Percentiles rank a stretch among this genome's conserved stretches.
These are phyloP conservation scores for Microplitis mediator DNA, from an alignment of 1,140 invertebrate species.

Conservation along the genomic window DNA sequence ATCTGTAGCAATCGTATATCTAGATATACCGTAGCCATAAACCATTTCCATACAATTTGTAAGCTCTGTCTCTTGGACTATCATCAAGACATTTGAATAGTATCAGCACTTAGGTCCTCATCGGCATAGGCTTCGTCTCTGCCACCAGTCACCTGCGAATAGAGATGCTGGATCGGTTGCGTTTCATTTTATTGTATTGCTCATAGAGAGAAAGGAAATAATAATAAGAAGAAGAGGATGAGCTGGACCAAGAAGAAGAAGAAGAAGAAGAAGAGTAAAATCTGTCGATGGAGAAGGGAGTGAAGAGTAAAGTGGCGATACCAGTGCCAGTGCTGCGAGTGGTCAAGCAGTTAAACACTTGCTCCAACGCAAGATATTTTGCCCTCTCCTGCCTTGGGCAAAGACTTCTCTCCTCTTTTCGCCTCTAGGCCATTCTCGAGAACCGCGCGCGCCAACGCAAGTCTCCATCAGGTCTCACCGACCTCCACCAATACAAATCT, in stretches of 20 bases:
- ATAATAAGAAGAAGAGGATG: no score
- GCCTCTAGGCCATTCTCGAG: constrained; percentile 63
- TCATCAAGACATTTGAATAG: neutral
- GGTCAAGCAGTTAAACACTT: constrained; percentile 48
- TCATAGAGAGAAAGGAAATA: no score
- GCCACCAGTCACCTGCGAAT: no score
- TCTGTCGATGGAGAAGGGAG: no score
- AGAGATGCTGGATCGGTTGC: no score
- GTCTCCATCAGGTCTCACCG: constrained; percentile 36
- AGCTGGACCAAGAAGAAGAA: no score
- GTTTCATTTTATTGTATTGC: no score
- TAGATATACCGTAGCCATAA: neutral
- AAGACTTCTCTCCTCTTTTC: constrained; percentile 58
- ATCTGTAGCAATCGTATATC: neutral
- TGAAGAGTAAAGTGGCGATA: constrained; percentile 21
- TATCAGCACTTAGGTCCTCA: neutral
- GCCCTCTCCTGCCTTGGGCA: constrained; percentile 50
- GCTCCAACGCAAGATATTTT: constrained; percentile 47
- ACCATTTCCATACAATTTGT: constrained; percentile 28
- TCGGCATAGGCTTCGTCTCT: neutral
- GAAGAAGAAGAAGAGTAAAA: no score
- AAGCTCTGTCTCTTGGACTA: neutral
- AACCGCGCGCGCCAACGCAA: constrained; percentile 59
- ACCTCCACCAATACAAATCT: constrained; percentile 40
- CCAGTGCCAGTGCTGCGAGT: constrained; percentile 34